Evolutionary conservation across 2,113 vertebrate genomes (phyloP), one percentile per base, ranked within the genome.

Genomic region (Rana temporaria): DNA sequence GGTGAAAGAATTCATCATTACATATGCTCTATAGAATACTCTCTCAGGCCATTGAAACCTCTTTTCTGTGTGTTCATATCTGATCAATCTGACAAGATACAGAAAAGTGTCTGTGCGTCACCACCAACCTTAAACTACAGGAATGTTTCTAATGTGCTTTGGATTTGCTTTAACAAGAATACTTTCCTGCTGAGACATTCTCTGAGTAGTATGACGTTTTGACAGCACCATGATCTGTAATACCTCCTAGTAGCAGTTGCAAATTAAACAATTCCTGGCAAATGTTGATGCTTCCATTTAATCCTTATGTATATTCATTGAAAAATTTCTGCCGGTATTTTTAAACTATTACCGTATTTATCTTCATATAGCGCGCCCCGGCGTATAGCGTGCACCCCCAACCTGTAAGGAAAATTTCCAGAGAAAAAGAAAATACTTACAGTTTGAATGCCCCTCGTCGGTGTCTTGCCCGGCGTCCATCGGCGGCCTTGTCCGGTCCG

Each of bases 1-100:
- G 79, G 57, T 81, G 79, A 81, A 81, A 81, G 79, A 72, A 72
- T 72, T 72, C 68, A 72, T 71, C 78, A 70, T 80, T 71, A 71
- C 32, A 7, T n/a, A 38, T 53, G 17, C 34, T 55, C 34, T 34
- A 32, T 65, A 63, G 20, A 34, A 32, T 59, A 59, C 64, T 24
- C 17, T 14, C 64, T 32, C 42, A 62, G 53, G 68, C 55, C 52
- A 72, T 34, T 26, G 63, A 81, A 72, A 32, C 16, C 22, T 32
- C 42, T 73, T 22, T 76, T 63, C 34, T 19, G 22, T 72, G 68
- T 53, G 38, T 73, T 72, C 42, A 52, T 71, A 81, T 81, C 68
- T 72, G 68, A 81, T 70, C 24, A 81, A 81, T 30, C 59, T 63
- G 59, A 64, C 42, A 60, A 81, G 60, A 63, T 19, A 72, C 67